These are phyloP conservation scores for Adoxophyes honmai DNA, from an alignment of 1,140 invertebrate species.

Conservation along the genomic window DNA sequence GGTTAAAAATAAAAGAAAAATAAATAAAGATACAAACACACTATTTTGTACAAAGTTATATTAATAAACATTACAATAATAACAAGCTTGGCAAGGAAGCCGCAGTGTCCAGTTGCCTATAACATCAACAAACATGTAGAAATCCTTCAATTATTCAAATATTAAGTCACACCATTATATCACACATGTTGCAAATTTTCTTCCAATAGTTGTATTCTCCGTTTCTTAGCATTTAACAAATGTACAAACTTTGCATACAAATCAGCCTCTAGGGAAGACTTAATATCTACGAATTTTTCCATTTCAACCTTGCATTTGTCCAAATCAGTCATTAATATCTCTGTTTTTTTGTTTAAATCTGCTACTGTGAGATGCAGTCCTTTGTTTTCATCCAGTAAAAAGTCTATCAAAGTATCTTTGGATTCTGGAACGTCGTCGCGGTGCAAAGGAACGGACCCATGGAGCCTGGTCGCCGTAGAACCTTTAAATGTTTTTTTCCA, in stretches of 20 bases:
- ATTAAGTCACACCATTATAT: too few relatives aligned
- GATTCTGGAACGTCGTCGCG: constrained; percentile 23
- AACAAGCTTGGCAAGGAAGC: too few relatives aligned
- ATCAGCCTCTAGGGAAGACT: constrained; percentile 43
- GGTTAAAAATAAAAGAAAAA: too few relatives aligned
- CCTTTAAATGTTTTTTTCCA: constrained; percentile 51
- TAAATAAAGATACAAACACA: too few relatives aligned
- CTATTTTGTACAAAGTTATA: too few relatives aligned
- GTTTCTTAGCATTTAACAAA: constrained; percentile 58
- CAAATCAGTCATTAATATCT: constrained; percentile 34
- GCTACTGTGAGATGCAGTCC: constrained; percentile 29
- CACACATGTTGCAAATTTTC: constrained; percentile 25
- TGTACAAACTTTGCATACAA: constrained; percentile 58
- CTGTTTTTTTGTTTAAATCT: constrained; percentile 25
- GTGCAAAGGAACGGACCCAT: constrained; percentile 45
- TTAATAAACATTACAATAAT: too few relatives aligned
- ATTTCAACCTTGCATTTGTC: constrained; percentile 42
- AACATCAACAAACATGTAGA: too few relatives aligned
- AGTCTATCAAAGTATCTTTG: constrained; percentile 47
- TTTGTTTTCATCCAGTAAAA: constrained; percentile 43
- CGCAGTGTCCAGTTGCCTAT: too few relatives aligned
- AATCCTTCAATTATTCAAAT: too few relatives aligned
- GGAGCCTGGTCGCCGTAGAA: constrained; percentile 27
- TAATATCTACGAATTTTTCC: constrained; percentile 41
- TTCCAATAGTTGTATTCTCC: constrained; percentile 49